Percentiles rank a stretch among this genome's conserved stretches.
Conservation (phyloP, 2,797 vertebrate species). For the Leptatherina wallacei region DNA sequence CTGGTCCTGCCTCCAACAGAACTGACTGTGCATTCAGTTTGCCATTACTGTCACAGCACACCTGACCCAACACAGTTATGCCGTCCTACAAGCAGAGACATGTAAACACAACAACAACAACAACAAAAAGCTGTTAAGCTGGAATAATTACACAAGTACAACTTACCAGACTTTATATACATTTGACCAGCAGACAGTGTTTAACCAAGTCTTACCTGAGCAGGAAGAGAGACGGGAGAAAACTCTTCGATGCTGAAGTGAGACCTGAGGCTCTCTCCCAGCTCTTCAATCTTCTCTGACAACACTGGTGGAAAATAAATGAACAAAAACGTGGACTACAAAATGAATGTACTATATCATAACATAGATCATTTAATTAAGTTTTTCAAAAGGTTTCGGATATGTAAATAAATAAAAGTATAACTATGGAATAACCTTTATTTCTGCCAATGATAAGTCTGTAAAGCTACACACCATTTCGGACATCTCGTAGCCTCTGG, state of each 20-base stretch:
- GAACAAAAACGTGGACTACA: neutral
- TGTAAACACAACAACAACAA: neutral
- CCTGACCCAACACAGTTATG: slow-evolving; percentile 87
- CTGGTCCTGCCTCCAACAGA: slow-evolving; percentile 88
- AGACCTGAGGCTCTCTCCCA: slow-evolving; percentile 84
- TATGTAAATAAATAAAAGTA: no score
- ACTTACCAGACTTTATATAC: neutral
- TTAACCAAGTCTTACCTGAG: slow-evolving; percentile 82
- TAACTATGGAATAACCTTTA: neutral
- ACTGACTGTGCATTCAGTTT: slow-evolving; percentile 92
- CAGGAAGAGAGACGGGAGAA: slow-evolving; percentile 81
- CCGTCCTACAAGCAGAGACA: slow-evolving; percentile 78
- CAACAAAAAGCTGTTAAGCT: no score
- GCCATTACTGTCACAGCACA: slow-evolving; percentile 93
- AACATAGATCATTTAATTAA: no score
- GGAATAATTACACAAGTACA: neutral
- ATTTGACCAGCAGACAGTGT: neutral
- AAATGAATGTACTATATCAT: neutral
- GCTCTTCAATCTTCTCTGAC: slow-evolving; percentile 88
- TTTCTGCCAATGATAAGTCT: neutral
- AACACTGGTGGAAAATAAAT: slow-evolving; percentile 76
- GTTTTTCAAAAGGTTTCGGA: no score
- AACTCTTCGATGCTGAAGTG: slow-evolving; percentile 90
- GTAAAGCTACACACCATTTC: slow-evolving; percentile 69
- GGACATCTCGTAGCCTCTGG: slow-evolving; percentile 87